Conservation (phyloP, 2,113 vertebrate species). For the Dipodomys ordii region DNA sequence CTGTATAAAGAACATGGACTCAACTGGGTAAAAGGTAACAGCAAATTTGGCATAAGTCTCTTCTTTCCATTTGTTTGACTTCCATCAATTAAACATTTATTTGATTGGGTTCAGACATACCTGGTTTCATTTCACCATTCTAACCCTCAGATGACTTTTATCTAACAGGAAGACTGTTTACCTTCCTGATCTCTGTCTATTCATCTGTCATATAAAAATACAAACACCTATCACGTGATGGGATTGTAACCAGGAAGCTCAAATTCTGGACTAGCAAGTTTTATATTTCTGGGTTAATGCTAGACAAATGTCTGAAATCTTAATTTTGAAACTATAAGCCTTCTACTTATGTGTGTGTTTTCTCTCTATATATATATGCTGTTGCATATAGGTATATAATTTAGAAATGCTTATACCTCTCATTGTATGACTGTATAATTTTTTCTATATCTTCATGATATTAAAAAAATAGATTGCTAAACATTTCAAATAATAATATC, state of each 20-base stretch:
- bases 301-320: not conserved
- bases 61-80: not conserved
- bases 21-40: not conserved
- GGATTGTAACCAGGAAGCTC: not conserved
- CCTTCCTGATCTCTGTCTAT: not conserved
- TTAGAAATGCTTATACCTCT: not conserved
- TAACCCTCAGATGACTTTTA: not conserved
- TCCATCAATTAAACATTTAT: conserved; percentile 1
- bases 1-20: not conserved
- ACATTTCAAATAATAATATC: not conserved
- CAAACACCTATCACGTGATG: not conserved
- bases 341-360: not conserved
- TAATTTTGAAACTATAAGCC: not conserved
- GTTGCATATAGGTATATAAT: not conserved
- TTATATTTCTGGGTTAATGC: not conserved
- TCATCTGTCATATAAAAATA: not conserved
- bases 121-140: not conserved
- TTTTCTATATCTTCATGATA: not conserved
- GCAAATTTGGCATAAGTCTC: not conserved
- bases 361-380: not conserved
- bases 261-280: not conserved
- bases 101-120: not conserved
- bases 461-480: not conserved
- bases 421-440: not conserved
- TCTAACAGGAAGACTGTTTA: not conserved